Evolutionary conservation across 2,797 vertebrate species (phyloP), one percentile per base, ranked within the genome.

Genomic region (Danio aesculapii): DNA sequence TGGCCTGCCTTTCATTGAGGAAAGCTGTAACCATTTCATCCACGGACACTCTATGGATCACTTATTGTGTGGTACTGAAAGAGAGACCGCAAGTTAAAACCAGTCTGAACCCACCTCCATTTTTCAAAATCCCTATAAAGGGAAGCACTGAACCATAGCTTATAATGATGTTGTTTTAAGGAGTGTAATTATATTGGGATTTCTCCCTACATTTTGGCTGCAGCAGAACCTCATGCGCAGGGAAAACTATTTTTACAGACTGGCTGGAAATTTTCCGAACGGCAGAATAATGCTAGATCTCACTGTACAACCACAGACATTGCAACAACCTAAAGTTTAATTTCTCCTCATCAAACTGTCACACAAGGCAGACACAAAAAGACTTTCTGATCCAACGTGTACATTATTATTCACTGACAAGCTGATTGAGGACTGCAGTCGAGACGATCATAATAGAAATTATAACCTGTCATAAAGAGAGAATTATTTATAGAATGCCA

Each of bases 1-100:
- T 90, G 79, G 88, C 81, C 6, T 57, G 69, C 61, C 79, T 81
- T 74, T 81, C 70, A 58, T 77, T 57, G 75, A 81, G 44, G 62
- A 74, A 50, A 74, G 70, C 50, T 74, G 70, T 67, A 21, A 74
- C 79, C 78, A 67, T 59, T 58, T 74, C 70, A 67, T 67, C 44
- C 61, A 67, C 30, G 6, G 19, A 57, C 4, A 1, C 70, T 59
- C 59, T 89, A 88, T 86, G 83, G 88, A 58, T 81, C 3, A 17
- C 86, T 91, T 90, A 92, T 91, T 70, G 61, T 84, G 84, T 84
- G 68, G 87, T 81, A 87, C 83, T 74, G 64, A 89, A 72, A 64
- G 10, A 81, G 46, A 70, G 9, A 62, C 46, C 19, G 6, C 69
- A 55, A 74, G 44, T 73, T 17, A 74, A 49, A 73, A 73, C 49